Conservation (phyloP, 2,113 vertebrate genomes). For the Potamarius usumacintae region DNA sequence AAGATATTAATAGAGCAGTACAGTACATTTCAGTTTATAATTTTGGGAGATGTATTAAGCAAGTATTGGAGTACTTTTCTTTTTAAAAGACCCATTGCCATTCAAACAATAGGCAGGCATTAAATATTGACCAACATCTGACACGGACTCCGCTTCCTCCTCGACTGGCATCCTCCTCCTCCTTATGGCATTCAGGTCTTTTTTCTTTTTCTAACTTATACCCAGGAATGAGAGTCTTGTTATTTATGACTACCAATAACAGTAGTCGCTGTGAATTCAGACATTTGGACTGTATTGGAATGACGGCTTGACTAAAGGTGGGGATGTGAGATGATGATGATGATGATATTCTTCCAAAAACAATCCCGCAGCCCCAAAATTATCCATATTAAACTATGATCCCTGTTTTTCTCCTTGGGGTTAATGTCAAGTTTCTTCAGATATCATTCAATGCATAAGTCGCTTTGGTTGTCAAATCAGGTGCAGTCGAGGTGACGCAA, state of each 20-base stretch:
- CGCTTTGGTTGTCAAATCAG: neutral
- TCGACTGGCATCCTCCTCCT: neutral
- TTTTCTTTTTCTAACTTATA: neutral
- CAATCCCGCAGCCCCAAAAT: neutral
- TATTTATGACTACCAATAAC: neutral
- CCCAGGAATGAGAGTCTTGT: neutral
- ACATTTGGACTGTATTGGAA: neutral
- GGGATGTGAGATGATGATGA: neutral
- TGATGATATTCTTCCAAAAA: neutral
- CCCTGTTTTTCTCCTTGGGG: neutral
- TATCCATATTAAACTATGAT: neutral
- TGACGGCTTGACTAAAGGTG: neutral
- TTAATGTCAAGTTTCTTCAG: neutral
- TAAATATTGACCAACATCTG: neutral
- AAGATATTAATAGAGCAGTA: too few relatives aligned
- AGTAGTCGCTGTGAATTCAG: neutral
- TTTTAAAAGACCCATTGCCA: neutral
- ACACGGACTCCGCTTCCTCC: neutral
- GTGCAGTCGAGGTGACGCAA: neutral
- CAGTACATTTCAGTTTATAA: too few relatives aligned
- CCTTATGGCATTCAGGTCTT: neutral
- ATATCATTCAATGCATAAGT: neutral
- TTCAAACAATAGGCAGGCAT: neutral
- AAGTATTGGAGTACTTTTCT: neutral
- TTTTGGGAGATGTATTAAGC: too few relatives aligned